phyloP scores from a whole-genome alignment of 2,113 vertebrate species.

The Microcebus lehilahytsara region DNA sequence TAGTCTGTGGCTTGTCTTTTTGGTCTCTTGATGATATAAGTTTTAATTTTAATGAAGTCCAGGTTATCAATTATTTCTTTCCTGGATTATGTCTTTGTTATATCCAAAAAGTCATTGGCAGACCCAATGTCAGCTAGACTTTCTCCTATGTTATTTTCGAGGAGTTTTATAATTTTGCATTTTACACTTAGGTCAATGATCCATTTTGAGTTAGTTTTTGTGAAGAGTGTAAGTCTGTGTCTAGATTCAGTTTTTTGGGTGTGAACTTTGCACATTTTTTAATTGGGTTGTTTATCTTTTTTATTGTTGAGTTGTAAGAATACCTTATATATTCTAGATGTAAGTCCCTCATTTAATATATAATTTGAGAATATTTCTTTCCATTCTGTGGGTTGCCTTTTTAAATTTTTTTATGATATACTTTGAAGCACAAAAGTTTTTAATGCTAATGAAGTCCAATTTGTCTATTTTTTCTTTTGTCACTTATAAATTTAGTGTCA shows the following conservation, averaged over 20 bases:
- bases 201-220: neutral
- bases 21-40: neutral
- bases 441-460: neutral
- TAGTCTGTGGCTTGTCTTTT: neutral
- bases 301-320: conserved; percentile 7
- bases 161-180: neutral
- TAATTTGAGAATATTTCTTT: neutral
- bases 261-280: neutral
- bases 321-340: neutral
- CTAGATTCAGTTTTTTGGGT: neutral
- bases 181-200: neutral
- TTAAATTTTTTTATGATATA: neutral
- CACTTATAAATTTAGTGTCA: neutral
- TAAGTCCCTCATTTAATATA: neutral
- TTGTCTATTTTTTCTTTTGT: neutral
- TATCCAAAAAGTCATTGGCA: neutral
- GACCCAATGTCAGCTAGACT: neutral
- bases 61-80: conserved; percentile 10
- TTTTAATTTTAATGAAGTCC: conserved; percentile 12
- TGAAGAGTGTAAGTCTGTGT: neutral
- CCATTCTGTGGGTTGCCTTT: neutral
- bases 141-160: neutral
- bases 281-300: neutral
- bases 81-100: neutral
- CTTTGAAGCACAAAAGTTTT: neutral